Evolutionary conservation across 1,140 invertebrate genomes (phyloP).

Genomic region (Delia radicum): DNA sequence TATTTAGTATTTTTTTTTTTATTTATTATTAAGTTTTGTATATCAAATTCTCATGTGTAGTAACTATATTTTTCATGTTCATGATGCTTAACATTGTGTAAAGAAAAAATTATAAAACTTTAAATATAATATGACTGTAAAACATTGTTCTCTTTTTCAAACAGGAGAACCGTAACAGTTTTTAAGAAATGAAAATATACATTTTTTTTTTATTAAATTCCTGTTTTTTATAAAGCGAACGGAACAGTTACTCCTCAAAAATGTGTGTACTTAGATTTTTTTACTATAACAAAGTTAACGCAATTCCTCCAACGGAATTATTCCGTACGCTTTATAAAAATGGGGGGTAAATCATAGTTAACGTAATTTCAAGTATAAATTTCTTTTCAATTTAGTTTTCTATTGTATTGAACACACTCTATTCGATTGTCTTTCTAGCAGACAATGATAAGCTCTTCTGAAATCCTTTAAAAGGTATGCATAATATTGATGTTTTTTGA

Average conservation of each 20-base stretch:
- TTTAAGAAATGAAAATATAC: not conserved
- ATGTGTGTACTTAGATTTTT: no score
- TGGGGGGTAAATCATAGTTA: no score
- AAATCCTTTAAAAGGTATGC: no score
- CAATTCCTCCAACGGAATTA: no score
- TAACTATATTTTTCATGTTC: no score
- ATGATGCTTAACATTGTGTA: not conserved
- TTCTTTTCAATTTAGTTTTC: constrained; percentile 15
- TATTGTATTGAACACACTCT: constrained; percentile 42
- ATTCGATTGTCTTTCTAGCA: constrained; percentile 54
- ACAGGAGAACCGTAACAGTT: constrained; percentile 28
- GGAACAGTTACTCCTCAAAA: no score
- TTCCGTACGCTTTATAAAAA: no score
- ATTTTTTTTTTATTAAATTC: not conserved
- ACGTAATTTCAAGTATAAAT: no score
- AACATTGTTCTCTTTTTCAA: constrained; percentile 20
- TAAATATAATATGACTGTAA: not conserved
- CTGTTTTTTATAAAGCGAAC: no score
- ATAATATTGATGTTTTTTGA: not conserved
- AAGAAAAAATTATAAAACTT: not conserved
- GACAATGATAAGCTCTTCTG: constrained; percentile 48
- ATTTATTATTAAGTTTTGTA: not conserved
- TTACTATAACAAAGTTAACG: no score
- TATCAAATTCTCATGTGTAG: no score
- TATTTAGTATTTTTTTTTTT: constrained; percentile 15